These are phyloP conservation scores for Ophraella communa DNA, from an alignment of 2,888 invertebrate species.

Conservation along the genomic window DNA sequence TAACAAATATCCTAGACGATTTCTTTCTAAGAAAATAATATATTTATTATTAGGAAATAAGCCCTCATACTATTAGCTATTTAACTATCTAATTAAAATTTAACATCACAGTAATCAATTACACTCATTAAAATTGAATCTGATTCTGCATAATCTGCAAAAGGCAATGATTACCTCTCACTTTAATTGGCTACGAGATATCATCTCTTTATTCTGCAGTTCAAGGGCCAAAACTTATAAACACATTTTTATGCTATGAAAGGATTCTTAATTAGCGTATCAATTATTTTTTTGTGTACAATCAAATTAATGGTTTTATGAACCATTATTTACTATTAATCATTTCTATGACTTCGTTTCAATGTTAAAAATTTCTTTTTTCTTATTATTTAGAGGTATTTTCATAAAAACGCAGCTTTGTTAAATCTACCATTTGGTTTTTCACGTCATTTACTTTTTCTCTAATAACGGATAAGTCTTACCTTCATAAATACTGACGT, in stretches of 20 bases:
- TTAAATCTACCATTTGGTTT: not conserved
- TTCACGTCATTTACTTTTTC: slow-evolving; percentile 9
- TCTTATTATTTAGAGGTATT: not conserved
- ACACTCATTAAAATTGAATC: slow-evolving; percentile 21
- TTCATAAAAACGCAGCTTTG: not conserved
- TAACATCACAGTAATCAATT: slow-evolving; percentile 21
- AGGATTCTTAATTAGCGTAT: not conserved
- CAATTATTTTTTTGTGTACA: not conserved
- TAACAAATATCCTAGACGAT: too few species aligned
- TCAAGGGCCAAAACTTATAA: slow-evolving; percentile 2
- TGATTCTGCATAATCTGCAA: slow-evolving; percentile 25
- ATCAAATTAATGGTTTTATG: too few species aligned
- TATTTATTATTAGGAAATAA: not conserved
- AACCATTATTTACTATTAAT: too few species aligned
- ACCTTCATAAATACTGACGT: slow-evolving; percentile 14
- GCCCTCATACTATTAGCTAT: not conserved
- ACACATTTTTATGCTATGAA: not conserved
- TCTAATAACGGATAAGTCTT: slow-evolving; percentile 4
- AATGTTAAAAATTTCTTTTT: not conserved
- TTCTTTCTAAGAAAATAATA: not conserved
- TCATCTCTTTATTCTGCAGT: slow-evolving; percentile 2
- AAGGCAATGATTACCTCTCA: slow-evolving; percentile 20
- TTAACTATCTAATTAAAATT: slow-evolving; percentile 24
- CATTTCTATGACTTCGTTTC: too few species aligned
- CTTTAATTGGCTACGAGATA: slow-evolving; percentile 23